Evolutionary conservation across 35 echinoderm and acorn worm genomes (phyloP), one percentile per base, ranked within the genome.

Genomic region (Apostichopus californicus): DNA sequence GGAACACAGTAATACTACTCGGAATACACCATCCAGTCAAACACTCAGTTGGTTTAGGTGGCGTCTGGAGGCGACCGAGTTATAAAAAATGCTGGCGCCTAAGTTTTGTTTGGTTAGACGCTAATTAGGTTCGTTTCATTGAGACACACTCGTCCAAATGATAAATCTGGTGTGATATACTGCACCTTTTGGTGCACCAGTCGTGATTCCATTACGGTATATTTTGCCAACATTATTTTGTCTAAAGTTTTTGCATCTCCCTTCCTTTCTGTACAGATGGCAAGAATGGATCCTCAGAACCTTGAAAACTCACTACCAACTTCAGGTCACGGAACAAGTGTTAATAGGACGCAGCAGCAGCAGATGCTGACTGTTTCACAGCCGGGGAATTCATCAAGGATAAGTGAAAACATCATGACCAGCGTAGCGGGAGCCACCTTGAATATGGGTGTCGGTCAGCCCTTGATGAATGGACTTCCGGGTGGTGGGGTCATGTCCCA

Each of bases 251-350:
- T 46, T 46, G 0, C 34, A 46, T 46, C 34, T 46, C 34, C 34
- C 34, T 46, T 89, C 22, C 57, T 28, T 12, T 1, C 18, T 85
- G 55, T 85, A 53, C 78, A 85, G 81, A 85, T 85, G 81, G 13
- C 81, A 59, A 85, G 81, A 54, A 14, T 85, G 24, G 81, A 85
- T 58, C 55, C 81, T 9, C 57, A 56, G 57, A 85, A 85, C 81
- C 80, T 86, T 92, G 82, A 95, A 95, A 77, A 88, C 86, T 87
- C 86, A 78, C 20, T 23, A 91, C 12, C 95, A 96, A 61, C 93
- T 88, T 61, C 93, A 92, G 57, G 81, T 58, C 78, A 79, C 10
- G 56, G 80, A 20, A 13, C 17, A 15, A 6, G 25, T 58, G 81
- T 85, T n/a, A 85, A 85, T 23, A 85, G 81, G 58, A 63, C 79